Evolutionary conservation across 2,113 vertebrate species (phyloP).

Genomic region (Muntiacus muntjak): DNA sequence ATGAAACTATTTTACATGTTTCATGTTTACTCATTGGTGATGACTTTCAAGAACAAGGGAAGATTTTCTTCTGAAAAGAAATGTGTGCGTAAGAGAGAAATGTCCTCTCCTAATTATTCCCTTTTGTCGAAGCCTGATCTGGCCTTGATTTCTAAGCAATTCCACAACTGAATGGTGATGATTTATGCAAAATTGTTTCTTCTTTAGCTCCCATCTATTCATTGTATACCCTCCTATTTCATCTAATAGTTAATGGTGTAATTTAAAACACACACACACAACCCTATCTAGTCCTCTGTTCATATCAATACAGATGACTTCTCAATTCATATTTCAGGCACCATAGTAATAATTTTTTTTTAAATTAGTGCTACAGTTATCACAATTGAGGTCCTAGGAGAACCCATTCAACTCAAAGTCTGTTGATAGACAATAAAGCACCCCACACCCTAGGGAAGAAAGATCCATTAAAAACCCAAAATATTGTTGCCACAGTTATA

Average conservation of each 20-base stretch:
- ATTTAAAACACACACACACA: background rate
- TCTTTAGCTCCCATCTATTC: background rate
- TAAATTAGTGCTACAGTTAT: background rate
- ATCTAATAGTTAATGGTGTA: background rate
- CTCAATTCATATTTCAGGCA: background rate
- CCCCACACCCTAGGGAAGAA: background rate
- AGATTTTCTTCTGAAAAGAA: background rate
- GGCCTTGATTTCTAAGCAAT: background rate
- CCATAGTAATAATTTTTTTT: background rate
- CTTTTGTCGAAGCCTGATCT: background rate
- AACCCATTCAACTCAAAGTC: conserved; percentile 11
- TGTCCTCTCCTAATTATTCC: background rate
- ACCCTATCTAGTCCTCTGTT: background rate
- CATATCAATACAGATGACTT: background rate
- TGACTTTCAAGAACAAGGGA: background rate
- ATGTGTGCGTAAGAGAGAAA: background rate
- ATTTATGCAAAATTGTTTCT: background rate
- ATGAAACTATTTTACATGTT: background rate
- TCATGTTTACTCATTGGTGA: background rate
- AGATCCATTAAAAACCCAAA: conserved; percentile 37
- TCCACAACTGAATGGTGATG: background rate
- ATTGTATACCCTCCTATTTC: background rate
- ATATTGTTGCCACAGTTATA: conserved; percentile 18
- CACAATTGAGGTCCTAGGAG: background rate
- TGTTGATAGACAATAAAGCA: conserved; percentile 2